phyloP scores from a whole-genome alignment of 2,797 vertebrate genomes.

The Natrix natrix region DNA sequence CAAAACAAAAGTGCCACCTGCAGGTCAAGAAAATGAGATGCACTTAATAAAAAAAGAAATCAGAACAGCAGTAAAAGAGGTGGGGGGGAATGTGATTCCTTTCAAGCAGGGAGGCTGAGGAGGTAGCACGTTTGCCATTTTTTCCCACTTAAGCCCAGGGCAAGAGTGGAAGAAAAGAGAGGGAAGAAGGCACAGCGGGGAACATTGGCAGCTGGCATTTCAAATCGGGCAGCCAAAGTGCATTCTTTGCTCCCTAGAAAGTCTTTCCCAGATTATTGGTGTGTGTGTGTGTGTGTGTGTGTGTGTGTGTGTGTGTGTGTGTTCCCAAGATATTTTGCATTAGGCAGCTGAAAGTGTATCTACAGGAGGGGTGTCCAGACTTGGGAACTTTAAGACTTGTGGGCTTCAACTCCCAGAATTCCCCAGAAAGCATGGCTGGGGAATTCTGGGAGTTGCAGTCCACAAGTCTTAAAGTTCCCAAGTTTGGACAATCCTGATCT shows the following conservation, averaged over 20 bases:
- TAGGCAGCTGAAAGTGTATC: background rate
- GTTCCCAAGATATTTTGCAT: background rate
- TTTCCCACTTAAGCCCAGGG: background rate
- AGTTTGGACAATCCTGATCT: background rate
- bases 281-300: background rate
- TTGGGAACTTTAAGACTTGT: too few species aligned
- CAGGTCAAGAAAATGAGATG: slow-evolving; percentile 24
- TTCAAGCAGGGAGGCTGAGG: background rate
- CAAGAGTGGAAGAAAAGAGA: background rate
- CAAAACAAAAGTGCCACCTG: slow-evolving; percentile 57
- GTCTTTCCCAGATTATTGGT: background rate
- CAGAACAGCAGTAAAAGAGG: too few species aligned
- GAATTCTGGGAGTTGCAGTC: too few species aligned
- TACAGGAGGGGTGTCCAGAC: background rate
- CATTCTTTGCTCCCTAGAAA: background rate
- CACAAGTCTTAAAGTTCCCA: too few species aligned
- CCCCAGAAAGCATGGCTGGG: too few species aligned
- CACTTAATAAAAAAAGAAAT: background rate
- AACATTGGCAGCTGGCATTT: background rate
- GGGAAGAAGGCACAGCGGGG: background rate
- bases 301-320: background rate
- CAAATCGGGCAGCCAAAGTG: background rate
- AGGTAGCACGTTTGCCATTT: too few species aligned
- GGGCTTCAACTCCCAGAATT: too few species aligned
- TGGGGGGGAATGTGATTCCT: background rate